Evolutionary conservation across 2,888 invertebrate genomes (phyloP).

Genomic region (Cephalotes varians): DNA sequence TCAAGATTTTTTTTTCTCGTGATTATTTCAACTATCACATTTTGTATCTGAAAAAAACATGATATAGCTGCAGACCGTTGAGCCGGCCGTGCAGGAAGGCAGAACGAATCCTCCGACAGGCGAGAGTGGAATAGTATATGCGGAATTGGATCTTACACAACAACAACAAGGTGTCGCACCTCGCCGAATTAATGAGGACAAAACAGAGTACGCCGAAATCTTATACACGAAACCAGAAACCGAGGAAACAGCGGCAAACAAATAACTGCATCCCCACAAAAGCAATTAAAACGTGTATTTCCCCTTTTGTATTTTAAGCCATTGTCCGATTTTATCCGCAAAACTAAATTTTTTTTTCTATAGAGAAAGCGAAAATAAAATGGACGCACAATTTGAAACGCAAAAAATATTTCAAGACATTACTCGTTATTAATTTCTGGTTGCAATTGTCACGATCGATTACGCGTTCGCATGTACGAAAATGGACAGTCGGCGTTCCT

Average conservation of each 20-base stretch:
- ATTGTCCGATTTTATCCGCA: neutral
- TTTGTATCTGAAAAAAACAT: neutral
- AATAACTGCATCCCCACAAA: conserved; percentile 67
- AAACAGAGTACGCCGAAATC: conserved; percentile 94
- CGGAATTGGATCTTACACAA: conserved; percentile 83
- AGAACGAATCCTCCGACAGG: conserved; percentile 64
- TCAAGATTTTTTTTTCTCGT: neutral
- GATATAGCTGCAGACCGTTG: conserved; percentile 64
- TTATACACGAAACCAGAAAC: conserved; percentile 89
- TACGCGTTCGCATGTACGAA: neutral
- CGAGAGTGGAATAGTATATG: conserved; percentile 83
- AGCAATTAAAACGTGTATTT: neutral
- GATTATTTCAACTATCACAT: neutral
- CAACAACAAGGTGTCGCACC: conserved; percentile 78
- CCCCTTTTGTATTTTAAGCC: neutral
- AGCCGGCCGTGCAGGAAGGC: conserved; percentile 57
- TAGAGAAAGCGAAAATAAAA: neutral
- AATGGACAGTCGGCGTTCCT: conserved; percentile 1
- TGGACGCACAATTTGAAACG: neutral
- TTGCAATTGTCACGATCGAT: conserved; percentile 8
- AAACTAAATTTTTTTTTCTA: neutral
- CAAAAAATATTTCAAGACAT: neutral
- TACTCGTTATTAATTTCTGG: neutral
- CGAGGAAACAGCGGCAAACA: conserved; percentile 78
- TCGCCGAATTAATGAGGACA: conserved; percentile 87